Conservation (phyloP, 2,113 vertebrate species). For the Tetraodon nigroviridis region DNA sequence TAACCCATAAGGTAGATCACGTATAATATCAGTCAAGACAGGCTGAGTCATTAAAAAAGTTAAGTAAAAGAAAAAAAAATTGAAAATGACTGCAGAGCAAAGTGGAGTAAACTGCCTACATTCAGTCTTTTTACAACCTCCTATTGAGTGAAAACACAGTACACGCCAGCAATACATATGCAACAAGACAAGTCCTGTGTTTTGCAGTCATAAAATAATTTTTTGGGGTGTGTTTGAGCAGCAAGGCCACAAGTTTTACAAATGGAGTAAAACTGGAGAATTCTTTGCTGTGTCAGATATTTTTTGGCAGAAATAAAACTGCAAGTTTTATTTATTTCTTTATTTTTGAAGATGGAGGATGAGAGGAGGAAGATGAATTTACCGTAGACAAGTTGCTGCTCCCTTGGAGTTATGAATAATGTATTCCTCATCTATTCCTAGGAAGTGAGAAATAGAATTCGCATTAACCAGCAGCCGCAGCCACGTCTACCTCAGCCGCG, state of each 20-base stretch:
- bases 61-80: too few species aligned
- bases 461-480: slow-evolving; percentile 64
- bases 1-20: too few species aligned
- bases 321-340: too few species aligned
- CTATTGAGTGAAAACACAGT: not conserved
- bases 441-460: slow-evolving; percentile 71
- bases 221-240: slow-evolving; percentile 38
- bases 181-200: not conserved
- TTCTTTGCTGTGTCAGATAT: slow-evolving; percentile 66
- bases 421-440: slow-evolving; percentile 67
- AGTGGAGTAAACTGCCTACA: too few species aligned
- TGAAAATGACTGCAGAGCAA: too few species aligned
- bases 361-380: slow-evolving; percentile 63
- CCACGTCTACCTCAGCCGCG: slow-evolving; percentile 50
- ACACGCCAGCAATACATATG: not conserved
- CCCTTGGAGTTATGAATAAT: slow-evolving; percentile 75
- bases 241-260: slow-evolving; percentile 13
- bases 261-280: slow-evolving; percentile 59
- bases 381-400: slow-evolving; percentile 71
- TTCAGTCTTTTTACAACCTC: not conserved
- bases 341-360: slow-evolving; percentile 35
- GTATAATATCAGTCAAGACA: too few species aligned
- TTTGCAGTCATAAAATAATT: slow-evolving; percentile 21
- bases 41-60: too few species aligned
- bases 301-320: slow-evolving; percentile 63